Base-by-base conservation (phyloP, 2,888 invertebrate genomes). In the Synergus gifuensis region DNA sequence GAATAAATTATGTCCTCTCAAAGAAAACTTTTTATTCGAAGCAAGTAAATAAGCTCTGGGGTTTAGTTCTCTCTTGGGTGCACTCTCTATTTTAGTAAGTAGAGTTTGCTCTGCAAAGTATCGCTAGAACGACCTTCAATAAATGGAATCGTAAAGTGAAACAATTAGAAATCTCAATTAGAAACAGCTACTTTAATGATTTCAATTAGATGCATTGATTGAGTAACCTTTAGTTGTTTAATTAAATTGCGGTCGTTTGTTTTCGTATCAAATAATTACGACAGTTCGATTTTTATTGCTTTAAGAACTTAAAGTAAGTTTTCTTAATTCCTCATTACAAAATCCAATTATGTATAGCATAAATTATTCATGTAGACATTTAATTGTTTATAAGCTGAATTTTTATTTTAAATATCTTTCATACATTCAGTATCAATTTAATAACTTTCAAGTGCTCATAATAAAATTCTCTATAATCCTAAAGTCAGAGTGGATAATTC, bases 131-230 rank as follows among this genome's bases (percentile, higher is more conserved):
- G 54, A 73, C 49, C 49, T n/a, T 28, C 54, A 54, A 28, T 54
- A 66, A 66, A 42, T 66, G 40, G 64, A 54, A n/a, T 54, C 54
- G 54, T 54, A 28, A 28, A 28, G 49, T 22, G 46, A 69, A 69
- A 69, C 69, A 73, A 54, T 73, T 36, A 54, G 18, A 54, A 11
- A 54, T 40, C 36, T 73, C 73, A 73, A 73, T 54, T 54, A 73
- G 73, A 16, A 49, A 28, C n/a, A 36, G 49, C 16, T 16, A 16
- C 22, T 54, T 73, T 73, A 54, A 73, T 54, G 49, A 73, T 36
- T 54, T 54, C n/a, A 73, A 73, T 73, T 54, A 40, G 49, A 73
- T 73, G 54, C 73, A 54, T 73, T 73, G 49, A 73, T 73, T 54
- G 12, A 40, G 73, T 9, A 14, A 36, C 11, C 36, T 36, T 54